A percentile compares a stretch with the other conserved stretches of the same genome.
phyloP scores from a whole-genome alignment of 2,888 invertebrate species.

The Ischnura elegans region DNA sequence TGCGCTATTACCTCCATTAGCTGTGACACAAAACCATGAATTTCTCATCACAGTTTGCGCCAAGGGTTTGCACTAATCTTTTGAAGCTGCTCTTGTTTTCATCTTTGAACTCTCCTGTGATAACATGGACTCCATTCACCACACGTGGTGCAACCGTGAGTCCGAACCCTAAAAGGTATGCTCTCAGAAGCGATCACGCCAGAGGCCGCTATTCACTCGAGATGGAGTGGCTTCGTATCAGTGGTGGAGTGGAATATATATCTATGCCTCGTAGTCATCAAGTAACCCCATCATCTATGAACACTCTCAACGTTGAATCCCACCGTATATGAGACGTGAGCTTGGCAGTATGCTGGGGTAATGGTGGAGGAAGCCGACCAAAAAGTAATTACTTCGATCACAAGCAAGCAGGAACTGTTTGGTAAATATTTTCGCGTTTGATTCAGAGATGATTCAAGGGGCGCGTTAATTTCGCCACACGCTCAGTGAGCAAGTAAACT shows the following conservation, averaged over 20 bases:
- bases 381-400: not conserved
- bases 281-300: not conserved
- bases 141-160: not conserved
- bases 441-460: not conserved
- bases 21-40: not conserved
- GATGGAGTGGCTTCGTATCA: not conserved
- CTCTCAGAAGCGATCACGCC: not conserved
- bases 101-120: not conserved
- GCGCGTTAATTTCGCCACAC: not conserved
- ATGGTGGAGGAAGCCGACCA: not conserved
- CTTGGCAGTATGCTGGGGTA: not conserved
- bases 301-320: not conserved
- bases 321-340: not conserved
- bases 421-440: not conserved
- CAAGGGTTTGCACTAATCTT: not conserved
- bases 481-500: not conserved
- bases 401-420: not conserved
- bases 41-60: not conserved
- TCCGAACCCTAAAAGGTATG: not conserved
- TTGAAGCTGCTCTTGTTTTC: not conserved
- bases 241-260: not conserved
- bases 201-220: not conserved
- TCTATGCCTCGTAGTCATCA: not conserved
- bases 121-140: not conserved
- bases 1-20: not conserved